Evolutionary conservation across 2,113 vertebrate species (phyloP).

Genomic region (Corvus hawaiiensis): DNA sequence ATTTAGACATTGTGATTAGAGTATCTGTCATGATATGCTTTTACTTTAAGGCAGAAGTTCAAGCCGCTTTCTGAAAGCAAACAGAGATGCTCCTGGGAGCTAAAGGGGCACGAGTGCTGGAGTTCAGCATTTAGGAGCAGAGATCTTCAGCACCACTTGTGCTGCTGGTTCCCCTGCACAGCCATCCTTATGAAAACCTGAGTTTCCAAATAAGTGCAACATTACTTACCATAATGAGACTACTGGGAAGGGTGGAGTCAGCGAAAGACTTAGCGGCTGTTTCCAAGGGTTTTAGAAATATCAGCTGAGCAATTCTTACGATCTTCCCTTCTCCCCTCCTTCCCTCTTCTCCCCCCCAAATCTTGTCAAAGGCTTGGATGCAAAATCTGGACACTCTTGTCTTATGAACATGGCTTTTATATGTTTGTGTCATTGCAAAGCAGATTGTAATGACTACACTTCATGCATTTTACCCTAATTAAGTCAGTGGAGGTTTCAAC

Average conservation of each 20-base stretch:
- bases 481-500: slow-evolving; percentile 37
- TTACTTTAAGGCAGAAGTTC: slow-evolving; percentile 9
- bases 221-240: slow-evolving; percentile 47
- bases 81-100: neutral
- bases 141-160: neutral
- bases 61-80: neutral
- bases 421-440: slow-evolving; percentile 7
- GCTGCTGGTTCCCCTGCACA: neutral
- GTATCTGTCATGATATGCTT: slow-evolving; percentile 5
- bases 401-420: neutral
- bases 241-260: slow-evolving; percentile 11
- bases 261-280: neutral
- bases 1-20: slow-evolving; percentile 45
- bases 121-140: neutral
- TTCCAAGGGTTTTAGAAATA: neutral
- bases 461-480: slow-evolving; percentile 46
- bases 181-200: neutral
- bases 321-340: neutral
- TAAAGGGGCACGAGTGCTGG: accelerated
- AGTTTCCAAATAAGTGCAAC: slow-evolving; percentile 6
- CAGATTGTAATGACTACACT: slow-evolving; percentile 40
- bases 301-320: neutral
- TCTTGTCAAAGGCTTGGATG: neutral
- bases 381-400: slow-evolving; percentile 8
- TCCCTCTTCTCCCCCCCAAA: neutral